Percentiles rank a stretch among this genome's conserved stretches.
Conservation (phyloP, 2,888 invertebrate species). For the Archips crataeganus region DNA sequence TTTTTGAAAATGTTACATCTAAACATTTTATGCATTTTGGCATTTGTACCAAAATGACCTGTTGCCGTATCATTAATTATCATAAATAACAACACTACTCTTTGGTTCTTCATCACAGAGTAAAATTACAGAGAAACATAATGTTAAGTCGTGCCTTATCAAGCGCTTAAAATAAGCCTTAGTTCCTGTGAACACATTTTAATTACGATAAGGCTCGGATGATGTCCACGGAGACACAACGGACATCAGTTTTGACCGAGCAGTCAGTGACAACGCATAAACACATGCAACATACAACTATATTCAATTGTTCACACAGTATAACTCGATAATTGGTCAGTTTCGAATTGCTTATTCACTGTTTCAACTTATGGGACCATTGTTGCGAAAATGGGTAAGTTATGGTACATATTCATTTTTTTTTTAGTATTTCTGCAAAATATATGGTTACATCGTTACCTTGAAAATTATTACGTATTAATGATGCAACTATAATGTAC, state of each 20-base stretch:
- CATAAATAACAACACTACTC: neutral
- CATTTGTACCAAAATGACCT: too few species aligned
- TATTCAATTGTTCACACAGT: neutral
- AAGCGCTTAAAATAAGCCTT: neutral
- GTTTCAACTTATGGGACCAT: neutral
- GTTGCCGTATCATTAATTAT: too few species aligned
- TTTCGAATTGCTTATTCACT: neutral
- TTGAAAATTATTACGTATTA: too few species aligned
- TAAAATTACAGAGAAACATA: neutral
- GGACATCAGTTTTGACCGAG: neutral
- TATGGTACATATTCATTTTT: neutral
- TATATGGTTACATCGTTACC: too few species aligned
- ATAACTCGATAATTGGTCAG: neutral
- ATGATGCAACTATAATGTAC: too few species aligned
- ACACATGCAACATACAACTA: neutral
- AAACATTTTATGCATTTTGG: too few species aligned
- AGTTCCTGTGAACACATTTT: conserved; percentile 1
- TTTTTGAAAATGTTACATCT: too few species aligned
- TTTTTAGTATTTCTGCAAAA: too few species aligned
- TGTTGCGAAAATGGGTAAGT: neutral
- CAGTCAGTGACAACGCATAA: neutral
- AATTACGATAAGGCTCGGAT: neutral
- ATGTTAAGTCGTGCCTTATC: neutral
- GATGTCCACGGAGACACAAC: neutral
- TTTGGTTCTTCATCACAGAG: neutral